Evolutionary conservation across 2,113 vertebrate genomes (phyloP), one percentile per base, ranked within the genome.

Genomic region (Triplophysa dalaica): DNA sequence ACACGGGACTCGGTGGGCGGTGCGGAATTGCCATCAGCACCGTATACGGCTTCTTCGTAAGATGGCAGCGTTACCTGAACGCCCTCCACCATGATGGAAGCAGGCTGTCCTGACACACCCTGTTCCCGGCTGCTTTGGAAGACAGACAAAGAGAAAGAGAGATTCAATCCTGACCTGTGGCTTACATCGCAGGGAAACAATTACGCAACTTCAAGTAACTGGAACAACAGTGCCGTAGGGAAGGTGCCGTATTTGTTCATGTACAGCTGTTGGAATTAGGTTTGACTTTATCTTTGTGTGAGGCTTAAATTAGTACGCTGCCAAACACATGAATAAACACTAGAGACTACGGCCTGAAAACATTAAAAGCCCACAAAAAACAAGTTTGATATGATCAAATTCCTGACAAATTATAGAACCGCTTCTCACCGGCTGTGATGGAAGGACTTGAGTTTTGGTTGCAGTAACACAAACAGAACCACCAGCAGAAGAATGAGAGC

Each of bases 361-460:
- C 54, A 21, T 8, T 58, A 4, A 58, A 58, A 58, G 4, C 19
- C 50, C 50, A 54, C 19, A 16, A 54, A 54, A 14, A 54, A 16
- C 17, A 54, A 5, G 50, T 54, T 38, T 38, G 33, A 17, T 19
- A 54, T 17, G 14, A 1, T 6, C 4, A 16, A 6, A 54, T 54
- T 17, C 13, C 14, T 17, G 19, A 17, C 14, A 17, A 17, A 17
- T 54, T 54, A 50, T 16, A 50, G 33, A 60, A n/a, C 67, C 9
- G 19, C 22, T 54, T 45, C 94, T 91, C 66, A 98, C 98, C 98
- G 95, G 94, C 89, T 98, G 16, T 98, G 97, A 87, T 99, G 97
- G 89, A 99, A 97, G 0, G 97, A 98, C 93, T 99, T 99, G 87
- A 99, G 94, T 88, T 97, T 99, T 62, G 97, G 98, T 90, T 99